These are phyloP conservation scores for Megaceryle maxima DNA, from an alignment of 2,113 vertebrate genomes.

Conservation along the genomic window DNA sequence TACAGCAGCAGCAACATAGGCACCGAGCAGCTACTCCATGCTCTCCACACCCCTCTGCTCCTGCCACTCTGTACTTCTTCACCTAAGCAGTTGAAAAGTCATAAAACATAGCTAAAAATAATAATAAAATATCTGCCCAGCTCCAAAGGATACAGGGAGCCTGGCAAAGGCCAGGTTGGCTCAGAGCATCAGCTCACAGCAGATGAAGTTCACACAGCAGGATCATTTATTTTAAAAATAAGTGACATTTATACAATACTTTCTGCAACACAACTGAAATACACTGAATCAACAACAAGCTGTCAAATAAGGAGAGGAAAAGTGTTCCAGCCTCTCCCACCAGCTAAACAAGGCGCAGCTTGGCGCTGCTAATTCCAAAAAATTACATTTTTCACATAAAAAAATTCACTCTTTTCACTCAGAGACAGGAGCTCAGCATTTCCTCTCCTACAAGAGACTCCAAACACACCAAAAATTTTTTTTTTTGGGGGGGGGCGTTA, in stretches of 20 bases:
- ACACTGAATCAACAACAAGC: not conserved
- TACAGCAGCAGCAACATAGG: not conserved
- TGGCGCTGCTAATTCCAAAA: not conserved
- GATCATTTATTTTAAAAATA: constrained; percentile 69
- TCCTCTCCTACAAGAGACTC: not conserved
- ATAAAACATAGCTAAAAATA: not conserved
- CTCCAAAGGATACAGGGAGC: not conserved
- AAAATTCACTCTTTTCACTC: not conserved
- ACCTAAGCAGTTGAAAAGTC: not conserved
- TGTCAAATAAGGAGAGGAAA: not conserved
- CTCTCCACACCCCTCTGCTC: not conserved
- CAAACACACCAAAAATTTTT: not conserved
- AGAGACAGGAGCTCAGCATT: not conserved
- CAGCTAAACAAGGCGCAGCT: not conserved
- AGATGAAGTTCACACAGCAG: constrained; percentile 10
- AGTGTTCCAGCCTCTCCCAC: not conserved
- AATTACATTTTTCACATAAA: not conserved
- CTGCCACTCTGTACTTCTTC: not conserved
- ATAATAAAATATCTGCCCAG: not conserved
- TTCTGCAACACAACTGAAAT: constrained; percentile 14
- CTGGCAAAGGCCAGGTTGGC: not conserved
- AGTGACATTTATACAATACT: not conserved
- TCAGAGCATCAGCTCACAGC: not conserved
- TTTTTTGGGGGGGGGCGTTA: not conserved
- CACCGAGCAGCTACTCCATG: not conserved